Evolutionary conservation across 2,113 vertebrate species (phyloP), one percentile per base, ranked within the genome.

Genomic region (Alces alces): DNA sequence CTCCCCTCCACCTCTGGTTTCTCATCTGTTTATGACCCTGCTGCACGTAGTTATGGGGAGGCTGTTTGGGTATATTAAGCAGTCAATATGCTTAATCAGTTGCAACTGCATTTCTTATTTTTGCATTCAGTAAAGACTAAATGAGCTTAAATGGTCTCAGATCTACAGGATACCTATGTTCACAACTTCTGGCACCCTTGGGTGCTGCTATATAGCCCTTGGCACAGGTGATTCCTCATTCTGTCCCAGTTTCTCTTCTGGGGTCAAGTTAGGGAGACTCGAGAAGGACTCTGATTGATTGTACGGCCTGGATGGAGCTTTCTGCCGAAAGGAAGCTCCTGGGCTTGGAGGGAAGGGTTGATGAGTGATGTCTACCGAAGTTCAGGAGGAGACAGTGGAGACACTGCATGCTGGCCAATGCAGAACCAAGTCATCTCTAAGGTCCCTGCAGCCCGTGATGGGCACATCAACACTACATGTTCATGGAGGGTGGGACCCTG

Each of bases 21-120:
- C 19, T 64, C 23, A 1, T n/a, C 28, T 5, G 1, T 33, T 55
- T 2, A 0, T 9, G 17, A 47, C 45, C 12, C n/a, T 7, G 1
- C n/a, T 36, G 55, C 57, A 25, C 6, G 52, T 55, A n/a, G 11
- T 33, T 36, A 21, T 6, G 16, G 66, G 17, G 36, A 86, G 47
- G 57, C 12, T 23, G 9, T 13, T 39, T 21, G 47, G 66, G 50
- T 19, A 6, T 6, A 23, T 4, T n/a, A 82, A n/a, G 21, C 12
- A 5, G 1, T 17, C 58, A 7, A 0, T 30, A 10, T 21, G 19
- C 39, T 73, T 47, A 52, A 7, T 33, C 47, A 21, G 2, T 6
- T 6, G 39, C 14, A 6, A 16, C 21, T 7, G 15, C 4, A 13
- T 39, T 55, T 36, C 57, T 39, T 30, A 5, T 33, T 82, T 79